Base-by-base conservation (phyloP, 2,797 vertebrate genomes). In the Cyprinella venusta region DNA sequence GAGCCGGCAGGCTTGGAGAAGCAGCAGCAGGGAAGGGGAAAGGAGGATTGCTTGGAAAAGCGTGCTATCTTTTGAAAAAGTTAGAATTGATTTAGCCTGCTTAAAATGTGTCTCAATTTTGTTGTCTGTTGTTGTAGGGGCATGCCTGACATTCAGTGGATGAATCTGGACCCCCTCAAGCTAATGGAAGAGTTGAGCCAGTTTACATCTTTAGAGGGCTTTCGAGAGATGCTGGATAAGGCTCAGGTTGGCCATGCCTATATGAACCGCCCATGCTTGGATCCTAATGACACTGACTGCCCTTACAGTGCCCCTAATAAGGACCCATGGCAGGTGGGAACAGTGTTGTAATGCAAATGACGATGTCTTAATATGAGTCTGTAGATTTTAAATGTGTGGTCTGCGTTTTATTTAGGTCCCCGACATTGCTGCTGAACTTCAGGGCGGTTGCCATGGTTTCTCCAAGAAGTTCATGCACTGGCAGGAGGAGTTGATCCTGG, bases 401-500 rank as follows among this genome's bases (percentile, higher is more conserved):
- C 63, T 80, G 16, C 81, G 6, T 80, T 10, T 87, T 69, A 50
- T 42, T 7, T 92, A 98, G 97, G 94, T 88, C 91, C 97, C 96
- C 0, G 93, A 96, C 89, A 96, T 99, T 90, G 93, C 96, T 0
- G 91, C 91, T 0, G 95, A 94, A 82, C 95, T 99, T 88, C 95
- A 94, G 0, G 96, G 96, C 1, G 98, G 98, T 94, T 99, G 98
- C 90, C 96, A 98, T 0, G 97, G 98, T 90, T 99, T 99, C 91
- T 99, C 98, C 89, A 96, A 93, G 93, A 99, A 98, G 93, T 99
- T 98, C 91, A 99, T 99, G 97, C 97, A 97, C 93, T 99, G 98
- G 98, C 97, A 98, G 90, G 97, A 99, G 92, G 98, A 99, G 89
- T 91, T 99, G 91, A 96, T 99, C 91, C 93, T 99, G 84, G 98